A percentile compares a stretch with the other conserved stretches of the same genome.
These are phyloP conservation scores for Phylloscopus trochiloides DNA, from an alignment of 2,113 vertebrate species.

Conservation along the genomic window DNA sequence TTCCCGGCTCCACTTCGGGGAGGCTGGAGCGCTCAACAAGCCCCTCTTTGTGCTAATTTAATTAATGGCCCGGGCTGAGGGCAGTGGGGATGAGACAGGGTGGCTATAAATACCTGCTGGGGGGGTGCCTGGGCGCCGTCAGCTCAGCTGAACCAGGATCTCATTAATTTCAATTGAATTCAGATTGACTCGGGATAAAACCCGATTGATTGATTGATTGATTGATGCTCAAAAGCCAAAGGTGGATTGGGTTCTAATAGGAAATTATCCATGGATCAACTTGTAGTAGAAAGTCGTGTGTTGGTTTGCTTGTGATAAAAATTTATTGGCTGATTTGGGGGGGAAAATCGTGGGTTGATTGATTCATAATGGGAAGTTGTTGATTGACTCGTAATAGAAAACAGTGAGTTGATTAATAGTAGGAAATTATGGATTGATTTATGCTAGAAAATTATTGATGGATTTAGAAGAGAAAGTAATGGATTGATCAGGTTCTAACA, in stretches of 20 bases:
- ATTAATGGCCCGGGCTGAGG: slow-evolving; percentile 70
- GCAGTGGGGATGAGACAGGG: slow-evolving; percentile 61
- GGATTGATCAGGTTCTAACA: background rate
- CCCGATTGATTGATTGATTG: background rate
- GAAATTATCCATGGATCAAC: background rate
- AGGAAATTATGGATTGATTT: background rate
- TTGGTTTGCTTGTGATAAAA: background rate
- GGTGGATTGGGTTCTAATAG: background rate
- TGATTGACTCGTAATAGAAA: background rate
- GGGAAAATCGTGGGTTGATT: background rate
- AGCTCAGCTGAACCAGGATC: background rate
- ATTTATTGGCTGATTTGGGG: background rate
- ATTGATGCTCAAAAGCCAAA: fast-evolving
- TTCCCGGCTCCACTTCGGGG: slow-evolving; percentile 20
- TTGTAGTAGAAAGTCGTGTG: fast-evolving
- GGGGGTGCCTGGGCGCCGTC: fast-evolving
- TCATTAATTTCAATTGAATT: background rate
- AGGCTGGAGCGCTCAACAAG: slow-evolving; percentile 70
- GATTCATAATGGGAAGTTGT: background rate
- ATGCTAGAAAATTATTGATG: background rate
- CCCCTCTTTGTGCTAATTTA: slow-evolving; percentile 80
- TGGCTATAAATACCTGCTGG: slow-evolving; percentile 72
- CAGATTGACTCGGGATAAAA: background rate
- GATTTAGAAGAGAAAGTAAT: background rate
- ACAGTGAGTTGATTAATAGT: background rate